Evolutionary conservation across 2,113 vertebrate species (phyloP).

Genomic region (Oreotrochilus melanogaster): DNA sequence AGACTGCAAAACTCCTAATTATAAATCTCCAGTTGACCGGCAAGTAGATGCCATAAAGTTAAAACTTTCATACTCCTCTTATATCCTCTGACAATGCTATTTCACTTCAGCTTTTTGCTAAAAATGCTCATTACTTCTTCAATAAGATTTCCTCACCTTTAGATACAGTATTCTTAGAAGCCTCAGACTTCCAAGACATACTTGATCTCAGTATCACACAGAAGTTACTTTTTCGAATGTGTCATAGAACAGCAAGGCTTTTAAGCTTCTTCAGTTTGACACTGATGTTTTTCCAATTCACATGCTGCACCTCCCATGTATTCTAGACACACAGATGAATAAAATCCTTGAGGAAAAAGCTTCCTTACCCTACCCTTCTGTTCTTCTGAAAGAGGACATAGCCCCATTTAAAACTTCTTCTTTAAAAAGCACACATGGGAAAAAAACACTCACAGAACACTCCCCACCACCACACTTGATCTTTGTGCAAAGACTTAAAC

Average conservation of each 20-base stretch:
- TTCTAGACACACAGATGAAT: background rate
- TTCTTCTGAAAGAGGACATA: background rate
- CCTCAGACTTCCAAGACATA: background rate
- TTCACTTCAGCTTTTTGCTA: background rate
- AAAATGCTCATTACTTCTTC: background rate
- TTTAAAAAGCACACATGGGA: background rate
- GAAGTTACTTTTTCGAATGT: background rate
- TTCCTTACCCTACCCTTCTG: background rate
- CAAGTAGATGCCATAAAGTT: background rate
- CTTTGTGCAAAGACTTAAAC: background rate
- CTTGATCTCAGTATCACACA: background rate
- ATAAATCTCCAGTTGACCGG: background rate
- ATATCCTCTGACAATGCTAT: rapidly evolving
- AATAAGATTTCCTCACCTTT: rapidly evolving
- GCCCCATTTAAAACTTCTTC: background rate
- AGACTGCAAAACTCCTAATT: background rate
- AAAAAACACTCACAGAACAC: background rate
- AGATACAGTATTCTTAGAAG: background rate
- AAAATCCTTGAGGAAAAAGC: background rate
- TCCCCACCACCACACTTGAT: rapidly evolving
- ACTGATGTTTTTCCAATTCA: background rate
- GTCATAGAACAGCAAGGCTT: background rate
- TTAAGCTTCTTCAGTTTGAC: background rate
- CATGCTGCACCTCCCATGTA: background rate
- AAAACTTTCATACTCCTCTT: background rate